These are phyloP conservation scores for Puffinus mauretanicus DNA, from an alignment of 2,113 vertebrate species.

Conservation along the genomic window DNA sequence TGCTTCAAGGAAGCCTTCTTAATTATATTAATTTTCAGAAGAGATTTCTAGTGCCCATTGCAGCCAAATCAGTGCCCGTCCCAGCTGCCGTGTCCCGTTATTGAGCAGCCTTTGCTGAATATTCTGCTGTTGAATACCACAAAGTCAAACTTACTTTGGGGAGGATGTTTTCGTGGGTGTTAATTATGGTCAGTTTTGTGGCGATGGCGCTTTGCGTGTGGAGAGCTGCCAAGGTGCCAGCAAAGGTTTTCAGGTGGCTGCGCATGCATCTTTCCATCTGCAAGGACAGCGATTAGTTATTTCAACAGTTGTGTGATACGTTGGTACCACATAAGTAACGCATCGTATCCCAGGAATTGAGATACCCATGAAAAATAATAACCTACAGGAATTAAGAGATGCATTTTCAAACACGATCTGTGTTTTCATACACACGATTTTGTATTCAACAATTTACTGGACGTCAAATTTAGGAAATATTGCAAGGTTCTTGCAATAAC, in stretches of 20 bases:
- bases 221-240: background rate
- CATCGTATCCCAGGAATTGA: accelerated
- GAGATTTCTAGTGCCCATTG: background rate
- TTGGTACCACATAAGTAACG: background rate
- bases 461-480: background rate
- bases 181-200: accelerated
- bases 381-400: background rate
- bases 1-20: background rate
- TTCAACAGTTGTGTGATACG: background rate
- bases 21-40: background rate
- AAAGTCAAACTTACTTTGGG: background rate
- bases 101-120: background rate
- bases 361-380: background rate
- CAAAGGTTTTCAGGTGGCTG: conserved; percentile 1
- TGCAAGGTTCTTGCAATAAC: background rate
- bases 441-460: background rate
- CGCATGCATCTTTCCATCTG: conserved; percentile 12
- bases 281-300: background rate
- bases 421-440: background rate
- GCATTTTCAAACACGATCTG: background rate
- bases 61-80: background rate
- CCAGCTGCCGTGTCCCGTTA: accelerated
- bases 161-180: background rate
- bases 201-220: accelerated
- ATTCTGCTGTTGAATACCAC: background rate